phyloP scores from a whole-genome alignment of 2,797 vertebrate genomes.

The Schizothorax lantsangensis region DNA sequence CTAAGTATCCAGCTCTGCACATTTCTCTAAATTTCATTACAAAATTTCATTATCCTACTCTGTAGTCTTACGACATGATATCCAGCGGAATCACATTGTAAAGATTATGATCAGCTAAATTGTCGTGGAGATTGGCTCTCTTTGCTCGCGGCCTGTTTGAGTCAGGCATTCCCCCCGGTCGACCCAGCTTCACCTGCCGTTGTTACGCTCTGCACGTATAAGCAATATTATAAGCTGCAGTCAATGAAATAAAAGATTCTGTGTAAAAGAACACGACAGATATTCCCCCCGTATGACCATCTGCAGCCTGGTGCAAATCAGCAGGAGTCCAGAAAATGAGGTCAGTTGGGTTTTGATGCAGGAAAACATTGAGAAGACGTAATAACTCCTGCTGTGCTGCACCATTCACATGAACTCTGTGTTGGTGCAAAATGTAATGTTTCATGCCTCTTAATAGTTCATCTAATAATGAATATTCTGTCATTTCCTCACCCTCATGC shows the following conservation, averaged over 20 bases:
- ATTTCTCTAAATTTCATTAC: constrained; percentile 48
- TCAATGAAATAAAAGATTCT: constrained; percentile 57
- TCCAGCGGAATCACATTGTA: constrained; percentile 35
- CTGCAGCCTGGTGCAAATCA: constrained; percentile 63
- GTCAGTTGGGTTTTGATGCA: constrained; percentile 75
- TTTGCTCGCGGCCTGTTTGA: constrained; percentile 33
- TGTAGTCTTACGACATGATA: constrained; percentile 31
- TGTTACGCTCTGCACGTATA: constrained; percentile 44
- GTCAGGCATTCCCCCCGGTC: background rate
- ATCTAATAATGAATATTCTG: constrained; percentile 9
- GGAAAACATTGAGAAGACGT: constrained; percentile 68
- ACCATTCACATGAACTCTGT: constrained; percentile 31
- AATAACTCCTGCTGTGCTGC: constrained; percentile 44
- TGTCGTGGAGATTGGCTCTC: constrained; percentile 32
- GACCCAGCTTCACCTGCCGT: constrained; percentile 40
- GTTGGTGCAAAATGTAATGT: constrained; percentile 34
- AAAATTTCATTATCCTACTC: constrained; percentile 48
- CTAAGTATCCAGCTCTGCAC: constrained; percentile 36
- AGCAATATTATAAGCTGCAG: constrained; percentile 37
- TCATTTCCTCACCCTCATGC: background rate
- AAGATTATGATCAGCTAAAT: constrained; percentile 50
- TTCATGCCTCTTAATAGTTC: constrained; percentile 24
- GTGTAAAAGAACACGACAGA: constrained; percentile 51
- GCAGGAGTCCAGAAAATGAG: constrained; percentile 73
- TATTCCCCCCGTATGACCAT: constrained; percentile 52